A percentile compares a stretch with the other conserved stretches of the same genome.
These are phyloP conservation scores for Acanthopagrus latus DNA, from an alignment of 2,797 vertebrate genomes.

Conservation along the genomic window DNA sequence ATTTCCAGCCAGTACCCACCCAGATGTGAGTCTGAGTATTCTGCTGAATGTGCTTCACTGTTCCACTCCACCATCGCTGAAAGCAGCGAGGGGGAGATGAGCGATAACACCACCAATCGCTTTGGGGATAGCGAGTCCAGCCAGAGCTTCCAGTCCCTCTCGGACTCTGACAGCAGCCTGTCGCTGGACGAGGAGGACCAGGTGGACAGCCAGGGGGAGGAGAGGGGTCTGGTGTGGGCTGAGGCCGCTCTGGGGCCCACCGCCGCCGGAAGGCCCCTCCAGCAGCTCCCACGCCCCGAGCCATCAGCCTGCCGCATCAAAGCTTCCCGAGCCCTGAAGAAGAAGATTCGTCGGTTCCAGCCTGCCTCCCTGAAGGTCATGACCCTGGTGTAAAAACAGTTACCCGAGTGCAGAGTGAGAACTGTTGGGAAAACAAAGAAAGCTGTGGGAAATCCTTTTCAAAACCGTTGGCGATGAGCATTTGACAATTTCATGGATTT, in stretches of 20 bases:
- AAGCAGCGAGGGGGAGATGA: slow-evolving; percentile 91
- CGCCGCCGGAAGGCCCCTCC: slow-evolving; percentile 67
- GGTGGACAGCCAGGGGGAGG: slow-evolving; percentile 75
- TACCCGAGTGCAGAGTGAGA: slow-evolving; percentile 36
- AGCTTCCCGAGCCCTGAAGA: slow-evolving; percentile 95
- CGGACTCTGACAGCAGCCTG: slow-evolving; percentile 83
- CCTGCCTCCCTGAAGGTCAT: slow-evolving; percentile 94
- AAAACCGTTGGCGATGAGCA: slow-evolving; percentile 24
- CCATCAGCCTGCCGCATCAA: slow-evolving; percentile 92
- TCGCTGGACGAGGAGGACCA: slow-evolving; percentile 82
- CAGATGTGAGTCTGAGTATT: slow-evolving; percentile 90
- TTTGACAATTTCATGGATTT: slow-evolving; percentile 39
- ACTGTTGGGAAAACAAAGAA: slow-evolving; percentile 40
- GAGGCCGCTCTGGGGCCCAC: slow-evolving; percentile 79
- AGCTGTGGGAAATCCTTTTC: slow-evolving; percentile 38
- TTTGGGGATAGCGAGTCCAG: slow-evolving; percentile 94
- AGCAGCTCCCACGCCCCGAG: slow-evolving; percentile 81
- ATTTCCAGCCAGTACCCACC: slow-evolving; percentile 70
- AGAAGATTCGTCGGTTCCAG: slow-evolving; percentile 96
- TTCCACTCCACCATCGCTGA: slow-evolving; percentile 91
- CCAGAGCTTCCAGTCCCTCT: slow-evolving; percentile 82
- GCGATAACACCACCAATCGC: slow-evolving; percentile 90
- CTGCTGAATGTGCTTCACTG: slow-evolving; percentile 87
- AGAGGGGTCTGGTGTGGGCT: slow-evolving; percentile 86
- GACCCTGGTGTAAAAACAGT: slow-evolving; percentile 90